Evolutionary conservation across 2,797 vertebrate genomes (phyloP), one percentile per base, ranked within the genome.

Genomic region (Staurois parvus): DNA sequence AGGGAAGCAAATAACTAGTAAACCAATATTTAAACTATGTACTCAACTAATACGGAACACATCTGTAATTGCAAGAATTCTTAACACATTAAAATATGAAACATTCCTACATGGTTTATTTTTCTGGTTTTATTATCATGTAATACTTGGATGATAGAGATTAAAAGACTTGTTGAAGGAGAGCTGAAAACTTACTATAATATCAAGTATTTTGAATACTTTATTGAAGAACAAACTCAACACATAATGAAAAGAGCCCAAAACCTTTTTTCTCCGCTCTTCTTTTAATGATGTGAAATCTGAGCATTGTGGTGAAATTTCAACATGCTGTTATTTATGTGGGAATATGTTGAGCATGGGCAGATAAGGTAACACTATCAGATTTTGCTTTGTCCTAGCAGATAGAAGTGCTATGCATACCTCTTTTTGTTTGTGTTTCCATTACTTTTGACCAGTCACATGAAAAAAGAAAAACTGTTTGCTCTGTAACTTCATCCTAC

Each of bases 301-400:
- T 69, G 85, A 87, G 83, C 48, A 34, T 45, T 59, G 81, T 87
- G 79, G 59, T 87, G 85, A 87, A 83, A 87, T 84, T 87, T 87
- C 72, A 87, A 87, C 85, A 87, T 87, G 85, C 76, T 83, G 81
- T 87, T 87, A 87, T 87, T 87, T 87, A 87, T 87, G 85, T 87
- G 85, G 85, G 85, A 87, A 87, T 83, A 87, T 87, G 85, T 84
- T 84, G 69, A 83, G 85, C 80, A 87, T 83, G 85, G 81, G 26
- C 68, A 87, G 85, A 87, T 87, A 87, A 87, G 81, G 85, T 87
- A 84, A 87, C 85, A 79, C 73, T 77, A 89, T n/a, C 69, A 82
- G 83, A 90, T 48, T 6, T 66, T 83, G 81, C 87, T 76, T 24
- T 85, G 9, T 81, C 26, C 29, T 64, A 32, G 17, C 24, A 88